Conservation (phyloP, 2,113 vertebrate genomes). For the Solea senegalensis region DNA sequence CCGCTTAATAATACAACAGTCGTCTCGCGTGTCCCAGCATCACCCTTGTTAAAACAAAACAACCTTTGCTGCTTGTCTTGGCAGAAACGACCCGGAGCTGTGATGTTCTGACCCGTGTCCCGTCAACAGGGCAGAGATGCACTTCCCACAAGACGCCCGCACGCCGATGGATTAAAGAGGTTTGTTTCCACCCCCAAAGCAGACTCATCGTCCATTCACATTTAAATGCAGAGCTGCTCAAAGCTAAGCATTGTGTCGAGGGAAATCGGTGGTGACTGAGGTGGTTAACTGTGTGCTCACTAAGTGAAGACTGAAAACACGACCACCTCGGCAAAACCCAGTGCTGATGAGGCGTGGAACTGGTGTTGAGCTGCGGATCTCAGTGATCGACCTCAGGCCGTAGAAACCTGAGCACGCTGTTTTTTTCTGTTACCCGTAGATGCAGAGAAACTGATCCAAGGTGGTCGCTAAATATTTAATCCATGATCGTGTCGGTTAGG, state of each 20-base stretch:
- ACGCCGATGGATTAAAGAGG: slow-evolving; percentile 65
- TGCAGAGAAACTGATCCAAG: slow-evolving; percentile 26
- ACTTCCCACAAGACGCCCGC: slow-evolving; percentile 14
- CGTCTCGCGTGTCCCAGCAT: not conserved
- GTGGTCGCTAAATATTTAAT: slow-evolving; percentile 57
- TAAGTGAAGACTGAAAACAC: slow-evolving; percentile 4
- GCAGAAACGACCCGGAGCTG: slow-evolving; percentile 25
- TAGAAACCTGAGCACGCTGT: slow-evolving; percentile 51
- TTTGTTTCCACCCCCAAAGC: slow-evolving; percentile 20
- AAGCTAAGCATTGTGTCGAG: not conserved
- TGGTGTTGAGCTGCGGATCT: slow-evolving; percentile 8
- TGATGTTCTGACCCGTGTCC: slow-evolving; percentile 2
- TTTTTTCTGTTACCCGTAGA: slow-evolving; percentile 44
- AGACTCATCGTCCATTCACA: not conserved
- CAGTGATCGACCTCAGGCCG: slow-evolving; percentile 1
- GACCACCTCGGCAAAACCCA: not conserved
- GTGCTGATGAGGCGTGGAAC: not conserved
- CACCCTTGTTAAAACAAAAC: not conserved
- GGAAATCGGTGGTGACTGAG: not conserved
- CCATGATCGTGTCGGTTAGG: slow-evolving; percentile 10
- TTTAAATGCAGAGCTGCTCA: not conserved
- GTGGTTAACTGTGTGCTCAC: slow-evolving; percentile 1
- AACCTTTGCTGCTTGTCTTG: not conserved
- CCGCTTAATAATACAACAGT: not conserved
- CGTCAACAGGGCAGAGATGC: slow-evolving; percentile 34